A percentile compares a stretch with the other conserved stretches of the same genome.
These are phyloP conservation scores for Pristis pectinata DNA, from an alignment of 2,797 vertebrate genomes.

Conservation along the genomic window DNA sequence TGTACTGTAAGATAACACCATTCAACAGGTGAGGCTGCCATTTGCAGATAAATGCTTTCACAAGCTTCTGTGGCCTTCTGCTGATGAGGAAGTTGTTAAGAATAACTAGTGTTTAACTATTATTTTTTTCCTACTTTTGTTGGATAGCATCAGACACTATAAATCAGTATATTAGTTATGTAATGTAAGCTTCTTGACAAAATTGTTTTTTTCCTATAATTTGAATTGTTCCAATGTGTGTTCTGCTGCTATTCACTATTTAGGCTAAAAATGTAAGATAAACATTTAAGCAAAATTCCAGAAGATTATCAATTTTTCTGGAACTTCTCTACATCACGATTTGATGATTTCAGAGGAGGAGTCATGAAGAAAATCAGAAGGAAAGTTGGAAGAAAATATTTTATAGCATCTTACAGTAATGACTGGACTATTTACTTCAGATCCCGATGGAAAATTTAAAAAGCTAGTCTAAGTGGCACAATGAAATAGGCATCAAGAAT, in stretches of 20 bases:
- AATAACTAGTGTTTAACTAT: conserved; percentile 46
- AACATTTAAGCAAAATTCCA: background rate
- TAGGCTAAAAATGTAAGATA: background rate
- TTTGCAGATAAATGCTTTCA: conserved; percentile 31
- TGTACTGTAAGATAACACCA: background rate
- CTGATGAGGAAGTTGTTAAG: conserved; percentile 47
- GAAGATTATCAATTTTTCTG: background rate
- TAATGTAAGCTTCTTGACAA: background rate
- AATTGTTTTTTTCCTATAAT: background rate
- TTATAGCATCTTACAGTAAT: background rate
- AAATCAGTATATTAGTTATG: background rate
- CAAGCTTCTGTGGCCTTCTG: conserved; percentile 49
- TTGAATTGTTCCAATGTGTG: background rate
- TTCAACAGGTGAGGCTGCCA: conserved; percentile 45
- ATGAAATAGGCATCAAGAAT: background rate
- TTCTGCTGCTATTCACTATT: background rate
- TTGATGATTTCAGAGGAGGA: background rate
- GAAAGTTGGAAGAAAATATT: background rate
- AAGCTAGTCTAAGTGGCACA: too few relatives aligned
- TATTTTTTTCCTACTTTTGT: conserved; percentile 36
- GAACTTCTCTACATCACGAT: background rate
- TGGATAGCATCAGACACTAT: background rate
- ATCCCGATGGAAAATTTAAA: background rate
- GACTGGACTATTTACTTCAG: background rate
- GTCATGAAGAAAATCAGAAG: background rate